A percentile compares a stretch with the other conserved stretches of the same genome.
These are phyloP conservation scores for Amitus sp. DNA, from an alignment of 2,888 invertebrate species.

Conservation along the genomic window DNA sequence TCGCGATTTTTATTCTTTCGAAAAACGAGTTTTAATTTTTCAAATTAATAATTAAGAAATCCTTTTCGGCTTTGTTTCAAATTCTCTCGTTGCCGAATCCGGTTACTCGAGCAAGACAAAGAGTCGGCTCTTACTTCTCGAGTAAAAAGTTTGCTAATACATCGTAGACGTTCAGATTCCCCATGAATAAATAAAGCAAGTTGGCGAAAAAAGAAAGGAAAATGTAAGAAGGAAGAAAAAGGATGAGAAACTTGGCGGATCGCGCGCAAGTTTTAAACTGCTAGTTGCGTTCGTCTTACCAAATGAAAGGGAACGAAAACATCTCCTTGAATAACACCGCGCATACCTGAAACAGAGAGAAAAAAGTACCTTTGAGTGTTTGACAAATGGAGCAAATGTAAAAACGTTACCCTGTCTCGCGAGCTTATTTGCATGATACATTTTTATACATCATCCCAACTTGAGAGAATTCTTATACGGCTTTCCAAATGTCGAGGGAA, in stretches of 20 bases:
- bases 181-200: constrained; percentile 2
- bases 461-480: no score
- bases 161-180: constrained; percentile 2
- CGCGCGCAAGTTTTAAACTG: background rate
- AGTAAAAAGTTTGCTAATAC: constrained; percentile 3
- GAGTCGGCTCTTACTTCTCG: background rate
- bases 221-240: background rate
- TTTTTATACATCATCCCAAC: no score
- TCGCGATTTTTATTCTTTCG: no score
- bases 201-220: background rate
- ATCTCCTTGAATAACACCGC: background rate
- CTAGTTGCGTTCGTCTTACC: background rate
- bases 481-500: no score
- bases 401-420: background rate
- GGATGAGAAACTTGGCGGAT: background rate
- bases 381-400: background rate
- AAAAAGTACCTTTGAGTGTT: background rate
- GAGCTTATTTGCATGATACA: no score
- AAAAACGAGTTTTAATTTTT: no score
- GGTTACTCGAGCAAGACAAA: background rate
- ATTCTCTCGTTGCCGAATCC: constrained; percentile 1
- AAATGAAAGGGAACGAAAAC: background rate
- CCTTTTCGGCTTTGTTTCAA: background rate
- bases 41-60: background rate
- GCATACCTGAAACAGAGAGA: background rate